Percentiles rank a stretch among this genome's conserved stretches.
phyloP scores from a whole-genome alignment of 1,140 invertebrate genomes.

The Dendrolimus punctatus region DNA sequence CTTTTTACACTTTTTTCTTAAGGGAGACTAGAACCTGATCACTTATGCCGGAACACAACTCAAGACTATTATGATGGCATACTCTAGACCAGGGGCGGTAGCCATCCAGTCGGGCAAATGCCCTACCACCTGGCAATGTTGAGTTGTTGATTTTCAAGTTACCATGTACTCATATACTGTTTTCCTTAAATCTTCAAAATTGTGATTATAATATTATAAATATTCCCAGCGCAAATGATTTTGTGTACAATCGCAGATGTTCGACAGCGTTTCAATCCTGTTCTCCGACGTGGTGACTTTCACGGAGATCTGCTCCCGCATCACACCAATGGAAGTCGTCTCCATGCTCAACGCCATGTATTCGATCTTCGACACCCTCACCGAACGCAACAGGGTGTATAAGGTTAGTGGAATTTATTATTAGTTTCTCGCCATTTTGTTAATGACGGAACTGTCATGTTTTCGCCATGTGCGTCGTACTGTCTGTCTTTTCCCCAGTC shows the following conservation, averaged over 20 bases:
- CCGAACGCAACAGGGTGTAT: slow-evolving; percentile 93
- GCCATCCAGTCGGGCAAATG: too few species aligned
- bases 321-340: slow-evolving; percentile 96
- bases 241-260: slow-evolving; percentile 79
- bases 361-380: slow-evolving; percentile 92
- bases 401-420: slow-evolving; percentile 78
- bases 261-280: slow-evolving; percentile 94
- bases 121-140: too few species aligned
- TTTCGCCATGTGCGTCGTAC: too few species aligned
- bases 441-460: too few species aligned
- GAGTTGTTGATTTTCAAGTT: too few species aligned
- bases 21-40: too few species aligned
- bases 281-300: slow-evolving; percentile 98
- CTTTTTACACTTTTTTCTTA: too few species aligned
- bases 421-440: not conserved
- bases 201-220: not conserved
- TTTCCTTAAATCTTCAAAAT: not conserved
- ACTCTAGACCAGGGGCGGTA: too few species aligned
- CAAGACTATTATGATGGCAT: too few species aligned
- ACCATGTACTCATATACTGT: not conserved
- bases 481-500: too few species aligned
- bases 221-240: slow-evolving; percentile 1
- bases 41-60: too few species aligned
- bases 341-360: slow-evolving; percentile 98
- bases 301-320: slow-evolving; percentile 95